Evolutionary conservation across 2,888 invertebrate species (phyloP).

Genomic region (Tenthredo scrophulariae): DNA sequence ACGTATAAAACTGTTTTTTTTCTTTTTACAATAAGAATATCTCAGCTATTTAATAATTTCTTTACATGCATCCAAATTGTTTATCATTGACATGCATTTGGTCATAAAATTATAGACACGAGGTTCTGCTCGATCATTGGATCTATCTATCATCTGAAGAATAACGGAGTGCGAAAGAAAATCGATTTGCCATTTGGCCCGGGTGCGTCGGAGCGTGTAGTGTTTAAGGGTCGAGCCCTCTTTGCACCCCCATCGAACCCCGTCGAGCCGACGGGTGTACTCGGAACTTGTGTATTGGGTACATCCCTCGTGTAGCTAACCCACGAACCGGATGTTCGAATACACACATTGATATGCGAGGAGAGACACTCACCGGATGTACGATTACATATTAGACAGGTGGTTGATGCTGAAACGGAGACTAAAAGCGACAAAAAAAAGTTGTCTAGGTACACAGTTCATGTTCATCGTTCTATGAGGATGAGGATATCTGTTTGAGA

Average conservation of each 20-base stretch:
- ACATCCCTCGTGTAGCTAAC: constrained; percentile 67
- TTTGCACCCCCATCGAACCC: constrained; percentile 25
- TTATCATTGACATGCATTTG: neutral
- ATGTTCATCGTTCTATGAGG: neutral
- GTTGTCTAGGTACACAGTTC: neutral
- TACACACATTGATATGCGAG: constrained; percentile 56
- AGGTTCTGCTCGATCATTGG: constrained; percentile 42
- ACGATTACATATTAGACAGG: constrained; percentile 74
- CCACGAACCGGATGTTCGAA: constrained; percentile 69
- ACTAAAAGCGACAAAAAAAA: neutral
- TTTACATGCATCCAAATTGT: neutral
- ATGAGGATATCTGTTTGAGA: neutral
- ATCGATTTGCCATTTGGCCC: constrained; percentile 47
- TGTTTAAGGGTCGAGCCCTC: constrained; percentile 65
- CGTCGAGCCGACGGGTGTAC: constrained; percentile 60
- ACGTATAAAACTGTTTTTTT: no score
- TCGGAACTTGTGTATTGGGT: constrained; percentile 62
- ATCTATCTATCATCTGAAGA: constrained; percentile 40
- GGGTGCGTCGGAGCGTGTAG: constrained; percentile 46
- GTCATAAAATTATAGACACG: neutral
- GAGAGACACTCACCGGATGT: constrained; percentile 66
- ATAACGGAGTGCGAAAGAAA: constrained; percentile 24
- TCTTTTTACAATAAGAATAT: neutral
- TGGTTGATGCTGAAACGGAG: constrained; percentile 59
- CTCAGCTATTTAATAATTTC: neutral